These are phyloP conservation scores for Pao palembangensis DNA, from an alignment of 2,113 vertebrate genomes.

Conservation along the genomic window DNA sequence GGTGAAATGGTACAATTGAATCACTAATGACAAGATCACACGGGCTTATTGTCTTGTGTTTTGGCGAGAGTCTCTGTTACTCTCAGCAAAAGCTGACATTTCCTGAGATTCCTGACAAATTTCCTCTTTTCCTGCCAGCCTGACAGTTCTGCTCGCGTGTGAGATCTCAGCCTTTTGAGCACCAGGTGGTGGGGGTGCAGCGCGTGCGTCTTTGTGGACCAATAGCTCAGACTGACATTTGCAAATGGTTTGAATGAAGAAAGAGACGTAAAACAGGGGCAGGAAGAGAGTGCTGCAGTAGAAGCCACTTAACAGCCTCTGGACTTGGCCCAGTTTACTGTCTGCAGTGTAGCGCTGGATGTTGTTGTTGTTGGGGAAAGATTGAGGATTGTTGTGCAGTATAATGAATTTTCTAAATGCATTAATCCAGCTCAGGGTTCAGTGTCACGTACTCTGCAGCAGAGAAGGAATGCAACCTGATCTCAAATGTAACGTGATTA, in stretches of 20 bases:
- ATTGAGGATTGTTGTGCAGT: constrained; percentile 35
- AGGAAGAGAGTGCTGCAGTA: constrained; percentile 55
- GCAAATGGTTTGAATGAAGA: constrained; percentile 59
- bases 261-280: constrained; percentile 57
- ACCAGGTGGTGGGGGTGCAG: constrained; percentile 25
- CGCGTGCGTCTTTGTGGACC: constrained; percentile 46
- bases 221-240: constrained; percentile 55
- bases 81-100: neutral
- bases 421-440: constrained; percentile 49
- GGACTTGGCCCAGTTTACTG: constrained; percentile 59
- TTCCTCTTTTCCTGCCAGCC: constrained; percentile 17
- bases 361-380: constrained; percentile 1
- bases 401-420: constrained; percentile 50
- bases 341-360: constrained; percentile 39
- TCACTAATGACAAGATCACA: neutral
- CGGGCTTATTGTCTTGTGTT: too few species aligned
- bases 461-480: constrained; percentile 48
- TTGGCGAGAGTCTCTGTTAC: neutral
- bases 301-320: constrained; percentile 66
- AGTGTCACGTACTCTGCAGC: constrained; percentile 37
- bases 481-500: constrained; percentile 42
- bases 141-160: constrained; percentile 25
- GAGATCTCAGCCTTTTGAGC: constrained; percentile 26
- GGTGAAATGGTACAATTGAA: neutral
- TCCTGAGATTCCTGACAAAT: constrained; percentile 8